phyloP scores from a whole-genome alignment of 2,797 vertebrate genomes.

The Sylvilagus floridanus region DNA sequence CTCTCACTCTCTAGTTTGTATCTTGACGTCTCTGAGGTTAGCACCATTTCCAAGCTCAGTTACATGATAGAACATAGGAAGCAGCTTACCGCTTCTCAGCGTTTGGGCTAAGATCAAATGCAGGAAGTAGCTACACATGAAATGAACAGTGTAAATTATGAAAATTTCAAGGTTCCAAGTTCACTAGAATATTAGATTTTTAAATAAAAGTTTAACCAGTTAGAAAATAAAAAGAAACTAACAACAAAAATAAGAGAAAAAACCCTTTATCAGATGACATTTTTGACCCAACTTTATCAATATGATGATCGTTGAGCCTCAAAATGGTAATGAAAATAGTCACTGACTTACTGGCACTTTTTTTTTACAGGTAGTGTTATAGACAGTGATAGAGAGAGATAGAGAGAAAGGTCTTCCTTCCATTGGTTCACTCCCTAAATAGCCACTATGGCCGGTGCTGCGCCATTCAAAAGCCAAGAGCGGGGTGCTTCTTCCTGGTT shows the following conservation, averaged over 20 bases:
- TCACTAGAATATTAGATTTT: neutral
- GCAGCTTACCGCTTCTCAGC: neutral
- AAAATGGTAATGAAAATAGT: neutral
- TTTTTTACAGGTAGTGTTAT: too few relatives aligned
- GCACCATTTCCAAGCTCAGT: neutral
- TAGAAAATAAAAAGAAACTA: constrained; percentile 34
- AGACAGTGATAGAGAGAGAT: too few relatives aligned
- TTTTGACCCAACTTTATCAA: constrained; percentile 14
- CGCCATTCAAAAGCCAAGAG: too few relatives aligned
- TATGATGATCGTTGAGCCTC: constrained; percentile 38
- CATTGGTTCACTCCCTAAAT: too few relatives aligned
- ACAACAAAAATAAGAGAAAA: neutral
- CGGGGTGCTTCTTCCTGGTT: too few relatives aligned
- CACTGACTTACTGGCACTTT: constrained; percentile 53
- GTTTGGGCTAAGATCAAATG: too few relatives aligned
- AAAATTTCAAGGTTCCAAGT: neutral
- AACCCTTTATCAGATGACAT: neutral
- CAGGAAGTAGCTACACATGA: neutral
- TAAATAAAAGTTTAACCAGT: constrained; percentile 46
- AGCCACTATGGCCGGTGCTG: too few relatives aligned
- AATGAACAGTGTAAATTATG: neutral
- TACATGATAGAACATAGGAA: neutral
- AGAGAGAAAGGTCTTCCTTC: too few relatives aligned
- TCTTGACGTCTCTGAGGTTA: neutral
- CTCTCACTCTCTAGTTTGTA: neutral